Evolutionary conservation across 2,797 vertebrate genomes (phyloP), one percentile per base, ranked within the genome.

Genomic region (Merluccius polli): DNA sequence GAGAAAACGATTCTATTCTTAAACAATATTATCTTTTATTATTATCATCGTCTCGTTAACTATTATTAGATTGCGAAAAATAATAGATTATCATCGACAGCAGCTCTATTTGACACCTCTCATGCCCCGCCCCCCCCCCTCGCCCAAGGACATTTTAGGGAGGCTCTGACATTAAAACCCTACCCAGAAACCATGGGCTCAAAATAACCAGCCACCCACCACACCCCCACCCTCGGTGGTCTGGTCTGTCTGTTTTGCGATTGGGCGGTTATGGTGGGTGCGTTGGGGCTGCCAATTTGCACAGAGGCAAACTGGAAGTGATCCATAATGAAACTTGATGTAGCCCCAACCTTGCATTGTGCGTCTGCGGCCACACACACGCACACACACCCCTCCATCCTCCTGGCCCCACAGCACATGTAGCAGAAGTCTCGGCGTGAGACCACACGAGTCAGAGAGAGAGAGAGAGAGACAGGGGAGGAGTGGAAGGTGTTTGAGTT

Each of bases 381-480:
- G 11, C 36, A 38, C 10, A 38, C 36, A 38, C 36, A 38, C 10
- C 36, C 10, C 5, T 12, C 5, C 36, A 6, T 38, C 36, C 10
- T 38, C 36, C 36, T 7, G 36, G 36, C 5, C 10, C 36, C 36
- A 38, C 36, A 38, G 10, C 36, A 38, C 36, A 38, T 38, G 36
- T 12, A 38, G 11, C 5, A 38, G 6, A 12, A 8, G 33, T 35
- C 33, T 35, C 8, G 33, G 33, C 8, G 33, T 35, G 33, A 35
- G 33, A 35, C 33, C 33, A 3, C 33, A 35, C 3, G 33, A 35
- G 8, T 3, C 3, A 35, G 33, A 35, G 33, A 3, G 33, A 35
- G 33, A 35, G 8, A 83, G 76, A 81, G 73, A 71, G 75, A 83
- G 76, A 82, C 73, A 70, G 75, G 75, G 76, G 69, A 70, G 33